Percentiles rank a stretch among this genome's conserved stretches.
These are phyloP conservation scores for Phalera bucephala DNA, from an alignment of 2,888 invertebrate species.

Conservation along the genomic window DNA sequence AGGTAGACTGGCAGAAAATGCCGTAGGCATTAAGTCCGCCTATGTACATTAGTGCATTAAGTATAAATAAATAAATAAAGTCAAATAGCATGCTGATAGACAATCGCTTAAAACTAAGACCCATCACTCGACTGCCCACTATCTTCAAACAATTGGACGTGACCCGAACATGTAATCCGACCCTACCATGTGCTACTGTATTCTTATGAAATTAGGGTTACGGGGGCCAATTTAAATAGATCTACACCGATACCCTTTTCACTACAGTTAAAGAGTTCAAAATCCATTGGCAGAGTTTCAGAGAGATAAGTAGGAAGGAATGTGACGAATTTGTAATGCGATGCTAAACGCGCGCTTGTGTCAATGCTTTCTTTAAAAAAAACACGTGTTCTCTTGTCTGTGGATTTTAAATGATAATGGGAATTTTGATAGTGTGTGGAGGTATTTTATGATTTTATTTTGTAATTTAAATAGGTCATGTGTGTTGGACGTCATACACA, in stretches of 20 bases:
- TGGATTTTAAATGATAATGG: conserved; percentile 25
- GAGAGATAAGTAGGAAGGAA: conserved; percentile 32
- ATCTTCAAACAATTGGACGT: conserved; percentile 39
- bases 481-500: too few relatives aligned
- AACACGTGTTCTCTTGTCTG: conserved; percentile 44
- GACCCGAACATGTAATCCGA: conserved; percentile 59
- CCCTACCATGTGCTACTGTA: conserved; percentile 55
- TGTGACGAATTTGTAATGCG: conserved; percentile 66
- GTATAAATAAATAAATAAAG: too few relatives aligned
- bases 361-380: conserved; percentile 56
- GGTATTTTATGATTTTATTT: too few relatives aligned
- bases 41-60: too few relatives aligned
- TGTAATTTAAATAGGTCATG: too few relatives aligned
- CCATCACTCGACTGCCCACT: conserved; percentile 21
- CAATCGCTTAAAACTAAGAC: conserved; percentile 13
- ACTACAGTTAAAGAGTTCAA: conserved; percentile 11
- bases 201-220: conserved; percentile 53
- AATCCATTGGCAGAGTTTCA: conserved; percentile 9
- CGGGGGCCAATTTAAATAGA: conserved; percentile 23
- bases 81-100: too few relatives aligned
- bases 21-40: too few relatives aligned
- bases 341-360: conserved; percentile 54
- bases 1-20: too few relatives aligned
- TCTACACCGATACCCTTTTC: conserved; percentile 26
- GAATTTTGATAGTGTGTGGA: conserved; percentile 25